These are phyloP conservation scores for Protobothrops flavoviridis DNA, from an alignment of 2,113 vertebrate species.

Conservation along the genomic window DNA sequence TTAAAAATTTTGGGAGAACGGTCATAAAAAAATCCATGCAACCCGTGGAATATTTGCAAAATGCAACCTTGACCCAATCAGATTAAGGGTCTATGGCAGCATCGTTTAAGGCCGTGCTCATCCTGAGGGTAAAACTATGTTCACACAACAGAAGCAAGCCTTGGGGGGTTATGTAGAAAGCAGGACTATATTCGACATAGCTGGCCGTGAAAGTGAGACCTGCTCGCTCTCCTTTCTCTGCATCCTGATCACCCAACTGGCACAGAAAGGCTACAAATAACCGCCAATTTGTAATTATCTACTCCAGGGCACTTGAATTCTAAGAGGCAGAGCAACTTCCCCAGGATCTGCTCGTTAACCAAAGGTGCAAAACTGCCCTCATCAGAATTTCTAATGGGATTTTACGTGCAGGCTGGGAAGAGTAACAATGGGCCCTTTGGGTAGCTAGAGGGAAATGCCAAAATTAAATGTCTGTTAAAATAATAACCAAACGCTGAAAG, in stretches of 20 bases:
- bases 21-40: background rate
- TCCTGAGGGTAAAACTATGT: background rate
- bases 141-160: background rate
- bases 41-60: background rate
- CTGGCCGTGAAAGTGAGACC: background rate
- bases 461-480: slow-evolving; percentile 8
- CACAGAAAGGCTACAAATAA: background rate
- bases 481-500: slow-evolving; percentile 40
- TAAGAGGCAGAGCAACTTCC: background rate
- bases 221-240: background rate
- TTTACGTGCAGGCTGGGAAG: slow-evolving; percentile 22
- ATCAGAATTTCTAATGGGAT: background rate
- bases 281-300: background rate
- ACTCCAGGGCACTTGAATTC: background rate
- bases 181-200: background rate
- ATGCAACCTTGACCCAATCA: background rate
- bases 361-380: slow-evolving; percentile 11
- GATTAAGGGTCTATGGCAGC: background rate
- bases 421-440: background rate
- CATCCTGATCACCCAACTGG: background rate
- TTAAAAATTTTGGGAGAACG: background rate
- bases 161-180: background rate
- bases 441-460: background rate
- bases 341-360: background rate
- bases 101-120: background rate